Conservation (phyloP, 2,888 invertebrate genomes). For the Coenonympha glycerion region DNA sequence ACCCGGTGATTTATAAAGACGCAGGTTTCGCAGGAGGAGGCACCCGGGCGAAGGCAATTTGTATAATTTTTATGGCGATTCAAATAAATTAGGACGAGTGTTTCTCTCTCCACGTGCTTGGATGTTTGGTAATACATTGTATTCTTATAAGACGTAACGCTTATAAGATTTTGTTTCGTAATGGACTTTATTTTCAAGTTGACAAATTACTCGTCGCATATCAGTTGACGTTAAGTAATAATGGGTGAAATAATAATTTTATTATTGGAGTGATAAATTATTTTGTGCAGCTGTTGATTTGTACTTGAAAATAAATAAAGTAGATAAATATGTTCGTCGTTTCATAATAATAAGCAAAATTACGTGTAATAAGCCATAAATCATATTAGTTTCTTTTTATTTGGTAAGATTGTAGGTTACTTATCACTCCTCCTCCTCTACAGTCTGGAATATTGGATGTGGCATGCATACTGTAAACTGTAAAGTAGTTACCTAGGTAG, state of each 20-base stretch:
- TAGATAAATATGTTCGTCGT: too few species aligned
- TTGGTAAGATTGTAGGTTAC: too few species aligned
- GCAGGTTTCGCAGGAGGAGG: constrained; percentile 12
- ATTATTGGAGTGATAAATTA: too few species aligned
- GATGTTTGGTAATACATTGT: not conserved
- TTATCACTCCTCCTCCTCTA: too few species aligned
- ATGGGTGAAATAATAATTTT: too few species aligned
- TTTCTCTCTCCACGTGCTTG: constrained; percentile 4
- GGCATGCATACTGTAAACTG: too few species aligned
- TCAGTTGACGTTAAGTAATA: not conserved
- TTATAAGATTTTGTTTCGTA: not conserved
- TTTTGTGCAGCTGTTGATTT: not conserved
- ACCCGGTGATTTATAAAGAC: constrained; percentile 12
- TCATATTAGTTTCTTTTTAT: too few species aligned
- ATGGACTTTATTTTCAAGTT: not conserved
- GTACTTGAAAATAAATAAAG: too few species aligned
- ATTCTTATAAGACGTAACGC: constrained; percentile 3
- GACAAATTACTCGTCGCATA: not conserved
- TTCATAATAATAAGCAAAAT: too few species aligned
- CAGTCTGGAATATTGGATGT: too few species aligned
- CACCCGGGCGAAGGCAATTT: constrained; percentile 15
- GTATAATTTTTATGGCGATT: constrained; percentile 24
- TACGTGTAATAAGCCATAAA: too few species aligned
- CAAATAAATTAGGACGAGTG: constrained; percentile 16
- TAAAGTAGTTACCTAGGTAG: too few species aligned